Evolutionary conservation across 2,888 invertebrate genomes (phyloP).

Genomic region (Stegana nigrithorax): DNA sequence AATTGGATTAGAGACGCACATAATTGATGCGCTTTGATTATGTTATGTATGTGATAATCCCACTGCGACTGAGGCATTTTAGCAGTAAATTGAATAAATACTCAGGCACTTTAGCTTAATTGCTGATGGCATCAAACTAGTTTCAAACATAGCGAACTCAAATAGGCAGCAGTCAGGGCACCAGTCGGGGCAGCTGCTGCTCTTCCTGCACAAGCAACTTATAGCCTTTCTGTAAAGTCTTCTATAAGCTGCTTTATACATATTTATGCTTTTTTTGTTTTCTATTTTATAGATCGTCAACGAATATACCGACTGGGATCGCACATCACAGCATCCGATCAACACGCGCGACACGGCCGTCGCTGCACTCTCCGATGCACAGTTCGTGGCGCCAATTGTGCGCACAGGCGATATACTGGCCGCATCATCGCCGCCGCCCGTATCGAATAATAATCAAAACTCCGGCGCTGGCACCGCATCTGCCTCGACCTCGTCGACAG

Average conservation of each 20-base stretch:
- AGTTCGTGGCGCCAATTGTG: constrained; percentile 91
- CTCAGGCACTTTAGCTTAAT: too few relatives aligned
- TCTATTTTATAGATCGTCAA: constrained; percentile 75
- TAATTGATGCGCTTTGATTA: too few relatives aligned
- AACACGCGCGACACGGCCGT: constrained; percentile 90
- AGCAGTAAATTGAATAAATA: too few relatives aligned
- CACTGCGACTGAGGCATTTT: too few relatives aligned
- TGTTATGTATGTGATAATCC: too few relatives aligned
- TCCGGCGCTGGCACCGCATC: constrained; percentile 50
- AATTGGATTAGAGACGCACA: too few relatives aligned
- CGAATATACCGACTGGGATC: constrained; percentile 98
- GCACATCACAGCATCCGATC: constrained; percentile 89
- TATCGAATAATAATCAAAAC: constrained; percentile 29
- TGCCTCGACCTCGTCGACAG: constrained; percentile 53
- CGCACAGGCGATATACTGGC: constrained; percentile 86
- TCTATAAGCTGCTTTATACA: neutral
- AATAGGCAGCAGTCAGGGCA: too few relatives aligned
- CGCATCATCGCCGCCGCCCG: constrained; percentile 71
- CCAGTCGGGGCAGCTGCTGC: neutral
- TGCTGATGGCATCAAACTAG: too few relatives aligned
- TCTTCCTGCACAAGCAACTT: neutral
- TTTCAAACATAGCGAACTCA: too few relatives aligned
- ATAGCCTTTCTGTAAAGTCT: neutral
- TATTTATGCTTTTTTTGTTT: neutral
- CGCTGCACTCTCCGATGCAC: constrained; percentile 92